Base-by-base conservation (phyloP, 2,888 invertebrate species). In the Uropetala carovei region DNA sequence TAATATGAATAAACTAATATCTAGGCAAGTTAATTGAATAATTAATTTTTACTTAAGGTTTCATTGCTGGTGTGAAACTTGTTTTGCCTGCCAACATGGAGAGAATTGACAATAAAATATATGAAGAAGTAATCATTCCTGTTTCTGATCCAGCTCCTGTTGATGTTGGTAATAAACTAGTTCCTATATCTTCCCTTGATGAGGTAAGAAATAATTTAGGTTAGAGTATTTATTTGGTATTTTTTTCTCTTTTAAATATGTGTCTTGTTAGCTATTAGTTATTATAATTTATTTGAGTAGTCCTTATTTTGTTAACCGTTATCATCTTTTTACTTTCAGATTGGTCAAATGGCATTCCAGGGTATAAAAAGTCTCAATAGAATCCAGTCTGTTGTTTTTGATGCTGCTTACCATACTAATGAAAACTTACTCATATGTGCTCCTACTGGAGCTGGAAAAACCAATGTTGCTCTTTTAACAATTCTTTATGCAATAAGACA, bases 381-480 rank as follows among this genome's bases (percentile, higher is more conserved):
- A 92, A 99, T 99, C 93, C 99, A 99, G 95, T 98, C 98, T 0
- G 97, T 99, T 85, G 99, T 99, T 0, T 99, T 97, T 95, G 97
- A 98, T 93, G 97, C 98, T 0, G 99, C 99, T 0, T 99, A 99
- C 95, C 97, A 98, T 94, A 98, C 98, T 3, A 99, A 99, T 94
- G 99, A 99, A 94, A 99, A 99, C 95, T 96, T 99, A 94, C 95
- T 99, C 92, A 98, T 99, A 92, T 99, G 99, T 95, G 99, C 99
- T 0, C 99, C 99, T 0, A 99, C 99, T 0, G 99, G 99, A 8
- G 99, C 99, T 0, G 99, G 99, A 58, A 99, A 99, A 95, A 99
- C 99, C 0, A 99, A 99, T 95, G 98, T 99, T 92, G 99, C 99
- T 0, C 96, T 99, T 96, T 95, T 99, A 85, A 96, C 99, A 0